Conservation (phyloP, 2,113 vertebrate species). For the Alces alces region DNA sequence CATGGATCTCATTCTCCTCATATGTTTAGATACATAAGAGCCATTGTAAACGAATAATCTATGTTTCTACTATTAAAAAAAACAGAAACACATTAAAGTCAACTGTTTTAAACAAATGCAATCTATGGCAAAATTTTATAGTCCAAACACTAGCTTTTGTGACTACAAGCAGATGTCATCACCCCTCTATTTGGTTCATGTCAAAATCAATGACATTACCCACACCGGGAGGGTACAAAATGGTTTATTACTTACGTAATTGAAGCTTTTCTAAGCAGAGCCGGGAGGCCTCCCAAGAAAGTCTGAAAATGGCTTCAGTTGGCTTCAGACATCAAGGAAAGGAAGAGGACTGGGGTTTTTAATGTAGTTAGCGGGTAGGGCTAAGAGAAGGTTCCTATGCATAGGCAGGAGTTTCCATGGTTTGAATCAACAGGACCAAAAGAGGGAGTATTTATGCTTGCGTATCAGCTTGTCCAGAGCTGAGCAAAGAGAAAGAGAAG, state of each 20-base stretch:
- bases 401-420: background rate
- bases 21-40: background rate
- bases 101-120: background rate
- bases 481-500: background rate
- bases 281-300: background rate
- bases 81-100: background rate
- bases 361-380: background rate
- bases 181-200: background rate
- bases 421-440: background rate
- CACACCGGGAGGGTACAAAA: background rate
- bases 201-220: background rate
- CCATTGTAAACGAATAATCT: background rate
- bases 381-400: background rate
- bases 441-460: background rate
- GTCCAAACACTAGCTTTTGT: background rate
- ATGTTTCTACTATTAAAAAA: background rate
- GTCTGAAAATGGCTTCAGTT: background rate
- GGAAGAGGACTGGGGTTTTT: background rate
- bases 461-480: background rate
- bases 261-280: background rate
- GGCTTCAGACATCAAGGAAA: background rate
- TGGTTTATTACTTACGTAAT: background rate
- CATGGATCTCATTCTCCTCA: background rate
- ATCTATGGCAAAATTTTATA: background rate
- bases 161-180: background rate